Base-by-base conservation (phyloP, 2,797 vertebrate species). In the Oreortyx pictus region DNA sequence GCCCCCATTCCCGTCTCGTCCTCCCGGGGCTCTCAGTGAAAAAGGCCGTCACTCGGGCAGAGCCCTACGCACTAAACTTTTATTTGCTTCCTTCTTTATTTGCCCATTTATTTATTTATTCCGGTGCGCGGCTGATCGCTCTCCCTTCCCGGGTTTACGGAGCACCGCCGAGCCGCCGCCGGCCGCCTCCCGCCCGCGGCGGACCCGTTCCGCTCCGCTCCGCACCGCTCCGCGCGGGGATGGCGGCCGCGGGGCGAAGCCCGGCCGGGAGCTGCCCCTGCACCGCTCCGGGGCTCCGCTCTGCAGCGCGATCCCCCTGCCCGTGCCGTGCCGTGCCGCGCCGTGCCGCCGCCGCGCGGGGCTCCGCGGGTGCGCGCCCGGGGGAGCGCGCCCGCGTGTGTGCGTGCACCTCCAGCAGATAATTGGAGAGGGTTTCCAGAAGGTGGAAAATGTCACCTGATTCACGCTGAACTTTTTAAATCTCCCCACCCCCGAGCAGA, bases 371-470 rank as follows among this genome's bases (percentile, higher is more conserved):
- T 57, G 23, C 57, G 59, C 59, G 65, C 50, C 46, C 33, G 16
- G 37, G n/a, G 31, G 54, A n/a, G 82, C 39, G 64, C 61, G 75
- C 52, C 50, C n/a, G 31, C 22, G 31, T 82, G 83, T 14, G 33
- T 46, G 79, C 70, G 65, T 68, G 87, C 94, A 97, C 96, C 96
- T 97, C 92, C 54, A 91, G 71, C 96, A 62, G 88, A 97, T 96
- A 64, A 96, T 82, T 94, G 95, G 90, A 89, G 96, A 97, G 95
- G 96, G 97, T 80, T 97, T 97, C 92, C 97, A 97, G 97, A 97
- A 98, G 97, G 97, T 97, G 97, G 97, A 98, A 98, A 97, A 98
- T 98, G 98, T 99, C 99, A 99, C 98, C 98, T 99, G 98, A 99
- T 98, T 98, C 97, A 98, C 98, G 98, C 97, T 98, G 98, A 99